Percentiles rank a stretch among this genome's conserved stretches.
phyloP scores from a whole-genome alignment of 2,888 invertebrate genomes.

The Formica aserva region DNA sequence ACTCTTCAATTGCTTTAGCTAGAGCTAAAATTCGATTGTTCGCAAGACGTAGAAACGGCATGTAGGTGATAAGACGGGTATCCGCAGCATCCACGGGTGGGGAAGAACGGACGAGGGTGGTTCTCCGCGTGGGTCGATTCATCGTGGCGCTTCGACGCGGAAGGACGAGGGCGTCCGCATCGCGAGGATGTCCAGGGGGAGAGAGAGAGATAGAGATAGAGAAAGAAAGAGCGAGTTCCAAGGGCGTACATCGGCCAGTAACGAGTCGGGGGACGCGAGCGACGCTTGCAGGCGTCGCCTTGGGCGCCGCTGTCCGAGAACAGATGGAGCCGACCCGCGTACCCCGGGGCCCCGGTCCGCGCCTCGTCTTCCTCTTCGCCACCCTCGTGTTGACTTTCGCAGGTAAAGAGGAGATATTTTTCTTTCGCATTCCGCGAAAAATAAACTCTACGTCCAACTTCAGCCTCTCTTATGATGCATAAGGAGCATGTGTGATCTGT shows the following conservation, averaged over 20 bases:
- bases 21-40: not conserved
- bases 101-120: conserved; percentile 61
- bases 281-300: conserved; percentile 72
- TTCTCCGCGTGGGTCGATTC: conserved; percentile 71
- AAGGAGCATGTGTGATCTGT: not conserved
- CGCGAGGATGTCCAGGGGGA: conserved; percentile 41
- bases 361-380: conserved; percentile 85
- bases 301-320: conserved; percentile 75
- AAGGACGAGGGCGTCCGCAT: conserved; percentile 72
- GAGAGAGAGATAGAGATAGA: conserved; percentile 27
- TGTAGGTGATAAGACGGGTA: not conserved
- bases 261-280: conserved; percentile 43
- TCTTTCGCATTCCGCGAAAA: not conserved
- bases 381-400: conserved; percentile 83
- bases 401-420: conserved; percentile 74
- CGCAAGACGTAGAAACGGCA: conserved; percentile 16
- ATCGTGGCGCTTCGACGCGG: conserved; percentile 66
- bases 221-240: conserved; percentile 21
- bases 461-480: not conserved
- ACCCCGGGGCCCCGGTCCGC: conserved; percentile 83
- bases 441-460: not conserved
- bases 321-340: conserved; percentile 83
- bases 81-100: conserved; percentile 73
- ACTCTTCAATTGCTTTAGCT: not conserved
- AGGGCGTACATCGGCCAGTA: conserved; percentile 54